Evolutionary conservation across 2,888 invertebrate genomes (phyloP), one percentile per base, ranked within the genome.

Genomic region (Drosophila borborema): DNA sequence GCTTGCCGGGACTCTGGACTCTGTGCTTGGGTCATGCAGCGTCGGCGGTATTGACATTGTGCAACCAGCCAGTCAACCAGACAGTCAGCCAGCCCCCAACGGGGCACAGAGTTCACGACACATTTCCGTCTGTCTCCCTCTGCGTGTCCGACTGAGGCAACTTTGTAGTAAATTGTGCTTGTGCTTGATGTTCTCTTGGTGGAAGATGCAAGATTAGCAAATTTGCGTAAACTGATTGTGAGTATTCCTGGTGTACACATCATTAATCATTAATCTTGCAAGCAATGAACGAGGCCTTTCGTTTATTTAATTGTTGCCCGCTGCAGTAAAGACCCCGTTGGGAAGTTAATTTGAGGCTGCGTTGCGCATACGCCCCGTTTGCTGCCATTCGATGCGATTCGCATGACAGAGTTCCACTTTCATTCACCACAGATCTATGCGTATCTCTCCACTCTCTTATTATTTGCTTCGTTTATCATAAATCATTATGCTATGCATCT

Each of bases 81-180:
- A 3, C 55, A 61, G 66, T 38, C 64, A 63, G 69, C 62, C 40
- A 40, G 7, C 68, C 73, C 62, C 68, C 82, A 77, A 74, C 60
- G 73, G 69, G 77, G 73, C 83, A 74, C 74, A 83, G 74, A 83
- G 88, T 88, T 88, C 88, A 86, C 72, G 86, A 80, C 86, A 86
- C 77, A 76, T 70, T 67, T 54, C 36, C 20, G 34, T 38, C 54
- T 23, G 71, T 54, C 41, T 53, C 58, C 41, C 20, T 43, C n/a
- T n/a, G n/a, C n/a, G n/a, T n/a, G n/a, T n/a, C n/a, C n/a, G n/a
- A n/a, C n/a, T n/a, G n/a, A n/a, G n/a, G n/a, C 40, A 60, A 62
- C 43, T 64, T 51, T 67, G 62, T 69, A 78, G 82, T 82, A 81
- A 81, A 72, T 72, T 82, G 69, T 76, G 82, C 70, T 85, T 81